These are phyloP conservation scores for Phocoena sinus DNA, from an alignment of 2,113 vertebrate genomes.

Conservation along the genomic window DNA sequence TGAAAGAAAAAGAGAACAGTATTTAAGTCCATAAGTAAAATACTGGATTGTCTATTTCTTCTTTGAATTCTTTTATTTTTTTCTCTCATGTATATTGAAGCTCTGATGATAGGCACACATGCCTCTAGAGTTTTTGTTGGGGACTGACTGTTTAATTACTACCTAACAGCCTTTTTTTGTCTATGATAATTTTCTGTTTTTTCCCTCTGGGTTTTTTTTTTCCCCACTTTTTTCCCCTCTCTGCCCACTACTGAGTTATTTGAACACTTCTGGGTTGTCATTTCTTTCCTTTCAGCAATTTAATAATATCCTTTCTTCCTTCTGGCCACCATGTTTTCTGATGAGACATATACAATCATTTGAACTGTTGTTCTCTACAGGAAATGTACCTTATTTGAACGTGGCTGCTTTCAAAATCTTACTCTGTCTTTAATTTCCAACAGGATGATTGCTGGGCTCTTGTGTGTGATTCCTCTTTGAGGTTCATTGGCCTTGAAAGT, in stretches of 20 bases:
- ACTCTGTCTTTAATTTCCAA: not conserved
- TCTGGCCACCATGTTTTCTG: not conserved
- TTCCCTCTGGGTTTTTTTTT: not conserved
- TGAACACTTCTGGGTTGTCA: not conserved
- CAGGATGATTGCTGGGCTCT: not conserved
- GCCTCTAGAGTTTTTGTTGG: not conserved
- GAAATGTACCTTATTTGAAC: not conserved
- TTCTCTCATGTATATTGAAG: not conserved
- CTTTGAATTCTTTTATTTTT: not conserved
- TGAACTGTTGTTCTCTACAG: not conserved
- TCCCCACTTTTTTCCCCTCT: not conserved
- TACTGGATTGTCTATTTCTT: not conserved
- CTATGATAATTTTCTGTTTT: not conserved
- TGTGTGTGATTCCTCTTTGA: not conserved
- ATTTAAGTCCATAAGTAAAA: not conserved
- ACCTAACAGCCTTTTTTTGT: not conserved
- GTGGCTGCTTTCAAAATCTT: not conserved
- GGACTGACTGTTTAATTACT: not conserved
- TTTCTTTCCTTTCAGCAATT: not conserved
- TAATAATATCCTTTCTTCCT: not conserved
- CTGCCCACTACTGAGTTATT: not conserved
- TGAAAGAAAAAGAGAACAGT: not conserved
- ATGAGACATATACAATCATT: not conserved
- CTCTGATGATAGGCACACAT: not conserved
- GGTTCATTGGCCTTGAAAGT: not conserved